Evolutionary conservation across 2,888 invertebrate species (phyloP).

Genomic region (Iselma pallidipennis): DNA sequence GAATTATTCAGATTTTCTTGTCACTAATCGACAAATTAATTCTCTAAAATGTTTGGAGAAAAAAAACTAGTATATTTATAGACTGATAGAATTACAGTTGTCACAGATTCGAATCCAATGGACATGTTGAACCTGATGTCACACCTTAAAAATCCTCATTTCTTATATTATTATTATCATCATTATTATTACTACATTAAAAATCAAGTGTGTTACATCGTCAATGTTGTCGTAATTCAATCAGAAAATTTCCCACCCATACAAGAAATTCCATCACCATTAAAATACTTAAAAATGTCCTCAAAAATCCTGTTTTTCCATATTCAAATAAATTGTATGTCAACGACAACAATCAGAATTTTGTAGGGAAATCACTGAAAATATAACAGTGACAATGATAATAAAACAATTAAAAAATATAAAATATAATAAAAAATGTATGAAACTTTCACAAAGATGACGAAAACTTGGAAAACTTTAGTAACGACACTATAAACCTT

Average conservation of each 20-base stretch:
- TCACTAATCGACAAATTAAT: background rate
- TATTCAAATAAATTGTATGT: background rate
- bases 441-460: background rate
- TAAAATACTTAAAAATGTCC: background rate
- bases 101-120: background rate
- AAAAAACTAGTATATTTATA: background rate
- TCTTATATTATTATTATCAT: background rate
- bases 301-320: background rate
- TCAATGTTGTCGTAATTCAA: background rate
- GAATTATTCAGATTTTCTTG: no score
- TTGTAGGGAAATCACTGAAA: background rate
- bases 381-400: background rate
- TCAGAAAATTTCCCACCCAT: background rate
- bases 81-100: background rate
- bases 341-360: background rate
- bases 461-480: background rate
- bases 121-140: background rate
- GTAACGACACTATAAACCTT: background rate
- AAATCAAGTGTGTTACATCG: background rate
- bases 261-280: conserved; percentile 1
- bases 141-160: background rate
- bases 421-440: no score
- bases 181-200: background rate
- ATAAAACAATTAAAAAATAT: background rate
- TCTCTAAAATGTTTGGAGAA: background rate